Conservation (phyloP, 1,140 invertebrate species). For the Adelges cooleyi region DNA sequence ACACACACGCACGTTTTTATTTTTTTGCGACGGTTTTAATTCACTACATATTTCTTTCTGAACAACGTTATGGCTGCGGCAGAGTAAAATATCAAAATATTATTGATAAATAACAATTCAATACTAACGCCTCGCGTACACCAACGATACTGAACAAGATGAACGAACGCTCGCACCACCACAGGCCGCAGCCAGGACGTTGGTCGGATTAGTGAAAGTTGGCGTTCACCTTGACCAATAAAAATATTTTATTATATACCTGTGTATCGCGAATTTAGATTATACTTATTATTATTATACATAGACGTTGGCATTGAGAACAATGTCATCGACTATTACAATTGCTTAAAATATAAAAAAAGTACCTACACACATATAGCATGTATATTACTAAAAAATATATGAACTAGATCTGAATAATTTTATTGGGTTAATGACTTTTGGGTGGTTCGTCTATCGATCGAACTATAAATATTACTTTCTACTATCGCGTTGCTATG, state of each 20-base stretch:
- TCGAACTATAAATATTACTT: too few relatives aligned
- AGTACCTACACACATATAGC: too few relatives aligned
- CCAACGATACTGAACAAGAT: conserved; percentile 19
- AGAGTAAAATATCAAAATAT: too few relatives aligned
- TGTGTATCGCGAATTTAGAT: conserved; percentile 19
- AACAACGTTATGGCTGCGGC: neutral
- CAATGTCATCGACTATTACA: conserved; percentile 13
- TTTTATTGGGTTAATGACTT: too few relatives aligned
- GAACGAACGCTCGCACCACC: neutral
- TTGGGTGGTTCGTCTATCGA: too few relatives aligned
- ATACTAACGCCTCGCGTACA: neutral
- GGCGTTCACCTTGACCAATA: conserved; percentile 26
- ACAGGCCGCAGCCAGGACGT: neutral
- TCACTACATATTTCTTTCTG: conserved; percentile 27
- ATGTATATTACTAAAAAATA: too few relatives aligned
- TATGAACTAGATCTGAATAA: too few relatives aligned
- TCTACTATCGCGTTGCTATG: too few relatives aligned
- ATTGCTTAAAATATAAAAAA: too few relatives aligned
- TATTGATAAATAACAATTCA: too few relatives aligned
- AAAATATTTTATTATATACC: conserved; percentile 2
- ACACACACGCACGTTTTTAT: neutral
- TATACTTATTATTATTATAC: conserved; percentile 12
- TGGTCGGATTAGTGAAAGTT: conserved; percentile 26
- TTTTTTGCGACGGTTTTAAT: too few relatives aligned
- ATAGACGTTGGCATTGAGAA: conserved; percentile 13